phyloP scores from a whole-genome alignment of 2,888 invertebrate species.

The Coenonympha glycerion region DNA sequence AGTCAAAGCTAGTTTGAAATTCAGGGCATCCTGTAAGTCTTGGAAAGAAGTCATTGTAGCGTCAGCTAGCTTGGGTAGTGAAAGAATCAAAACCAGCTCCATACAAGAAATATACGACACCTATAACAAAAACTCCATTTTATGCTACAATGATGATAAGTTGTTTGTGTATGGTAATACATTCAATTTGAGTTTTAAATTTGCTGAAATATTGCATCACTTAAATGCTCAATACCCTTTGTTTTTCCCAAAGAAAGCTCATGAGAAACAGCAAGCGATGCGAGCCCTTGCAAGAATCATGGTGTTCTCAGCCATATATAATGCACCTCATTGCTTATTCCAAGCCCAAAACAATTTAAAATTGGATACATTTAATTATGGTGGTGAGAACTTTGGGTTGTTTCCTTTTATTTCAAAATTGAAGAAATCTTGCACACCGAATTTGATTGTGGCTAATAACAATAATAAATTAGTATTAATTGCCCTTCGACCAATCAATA shows the following conservation, averaged over 20 bases:
- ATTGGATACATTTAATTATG: neutral
- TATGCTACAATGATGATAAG: slow-evolving; percentile 26
- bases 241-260: slow-evolving; percentile 26
- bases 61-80: slow-evolving; percentile 25
- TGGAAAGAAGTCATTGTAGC: slow-evolving; percentile 31
- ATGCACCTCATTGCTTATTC: slow-evolving; percentile 5
- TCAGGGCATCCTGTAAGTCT: slow-evolving; percentile 23
- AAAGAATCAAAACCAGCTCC: slow-evolving; percentile 24
- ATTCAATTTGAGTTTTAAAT: slow-evolving; percentile 27
- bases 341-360: slow-evolving; percentile 5
- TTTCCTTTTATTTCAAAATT: slow-evolving; percentile 36
- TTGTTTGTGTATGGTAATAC: slow-evolving; percentile 30
- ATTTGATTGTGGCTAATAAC: slow-evolving; percentile 27
- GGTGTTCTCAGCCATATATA: slow-evolving; percentile 28
- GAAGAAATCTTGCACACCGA: slow-evolving; percentile 32
- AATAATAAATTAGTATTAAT: slow-evolving; percentile 32
- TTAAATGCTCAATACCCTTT: slow-evolving; percentile 19
- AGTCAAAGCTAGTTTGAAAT: slow-evolving; percentile 31
- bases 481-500: slow-evolving; percentile 31
- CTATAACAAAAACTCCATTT: slow-evolving; percentile 26
- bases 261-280: slow-evolving; percentile 27
- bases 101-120: slow-evolving; percentile 28
- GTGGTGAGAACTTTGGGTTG: slow-evolving; percentile 24
- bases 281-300: slow-evolving; percentile 29
- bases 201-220: slow-evolving; percentile 29